Conservation (phyloP, 2,113 vertebrate genomes). For the Phainopepla nitens region DNA sequence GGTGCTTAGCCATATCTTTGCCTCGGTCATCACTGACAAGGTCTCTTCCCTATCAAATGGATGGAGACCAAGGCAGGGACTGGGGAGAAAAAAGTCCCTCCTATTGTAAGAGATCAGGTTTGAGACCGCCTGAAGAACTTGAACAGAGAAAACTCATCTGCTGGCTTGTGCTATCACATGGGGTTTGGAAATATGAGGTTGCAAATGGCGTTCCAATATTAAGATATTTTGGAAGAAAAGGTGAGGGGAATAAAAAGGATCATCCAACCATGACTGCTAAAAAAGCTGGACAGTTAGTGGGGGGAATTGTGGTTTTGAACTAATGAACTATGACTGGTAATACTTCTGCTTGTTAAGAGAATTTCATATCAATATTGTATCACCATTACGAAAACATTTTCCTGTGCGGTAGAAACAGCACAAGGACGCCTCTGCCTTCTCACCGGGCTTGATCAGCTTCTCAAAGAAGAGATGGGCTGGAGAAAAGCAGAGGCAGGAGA, state of each 20-base stretch:
- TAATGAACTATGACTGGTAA: neutral
- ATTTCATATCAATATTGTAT: too few relatives aligned
- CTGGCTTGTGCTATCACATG: neutral
- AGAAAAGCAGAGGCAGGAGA: neutral
- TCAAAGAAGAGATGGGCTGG: neutral
- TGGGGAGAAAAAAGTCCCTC: rapidly evolving
- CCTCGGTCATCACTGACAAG: neutral
- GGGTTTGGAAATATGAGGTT: neutral
- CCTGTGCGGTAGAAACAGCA: neutral
- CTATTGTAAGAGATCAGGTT: neutral
- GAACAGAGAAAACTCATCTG: neutral
- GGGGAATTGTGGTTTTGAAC: neutral
- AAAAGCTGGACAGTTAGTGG: neutral
- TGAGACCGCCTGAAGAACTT: rapidly evolving
- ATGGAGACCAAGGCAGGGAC: neutral
- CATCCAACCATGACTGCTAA: neutral
- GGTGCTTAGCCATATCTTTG: neutral
- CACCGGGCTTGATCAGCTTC: neutral
- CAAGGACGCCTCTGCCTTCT: neutral
- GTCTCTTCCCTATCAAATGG: neutral
- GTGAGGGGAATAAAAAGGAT: neutral
- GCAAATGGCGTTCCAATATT: neutral
- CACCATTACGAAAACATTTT: neutral
- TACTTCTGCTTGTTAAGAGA: neutral
- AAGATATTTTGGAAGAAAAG: neutral